These are phyloP conservation scores for Coranthus polyacanthus DNA, from an alignment of 2,797 vertebrate species.

Conservation along the genomic window DNA sequence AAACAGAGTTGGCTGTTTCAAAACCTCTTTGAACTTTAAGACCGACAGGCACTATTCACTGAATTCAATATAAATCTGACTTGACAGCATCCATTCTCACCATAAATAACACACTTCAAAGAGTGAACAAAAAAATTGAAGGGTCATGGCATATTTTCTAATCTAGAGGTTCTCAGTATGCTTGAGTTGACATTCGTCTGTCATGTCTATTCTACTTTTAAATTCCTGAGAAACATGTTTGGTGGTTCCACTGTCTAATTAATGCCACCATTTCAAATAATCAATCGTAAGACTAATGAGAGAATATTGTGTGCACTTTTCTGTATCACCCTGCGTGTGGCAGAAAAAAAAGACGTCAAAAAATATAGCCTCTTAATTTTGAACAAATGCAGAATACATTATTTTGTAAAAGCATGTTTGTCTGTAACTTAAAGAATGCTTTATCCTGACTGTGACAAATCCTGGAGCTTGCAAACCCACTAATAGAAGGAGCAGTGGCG, in stretches of 20 bases:
- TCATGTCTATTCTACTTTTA: constrained; percentile 28
- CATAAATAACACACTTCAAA: constrained; percentile 80
- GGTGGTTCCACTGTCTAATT: constrained; percentile 40
- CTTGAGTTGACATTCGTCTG: constrained; percentile 49
- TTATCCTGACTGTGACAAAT: constrained; percentile 73
- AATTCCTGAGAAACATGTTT: constrained; percentile 29
- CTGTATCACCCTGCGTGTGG: constrained; percentile 20
- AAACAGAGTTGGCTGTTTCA: constrained; percentile 72
- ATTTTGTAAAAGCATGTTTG: constrained; percentile 51
- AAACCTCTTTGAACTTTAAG: constrained; percentile 82
- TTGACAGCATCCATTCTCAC: constrained; percentile 79
- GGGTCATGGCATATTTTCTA: constrained; percentile 60
- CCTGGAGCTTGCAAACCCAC: constrained; percentile 52
- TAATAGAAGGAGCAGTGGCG: constrained; percentile 76
- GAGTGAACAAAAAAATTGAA: constrained; percentile 52
- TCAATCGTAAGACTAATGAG: constrained; percentile 46
- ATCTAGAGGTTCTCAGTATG: constrained; percentile 41
- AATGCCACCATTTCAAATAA: constrained; percentile 50
- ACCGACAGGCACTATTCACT: constrained; percentile 73
- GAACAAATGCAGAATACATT: constrained; percentile 53
- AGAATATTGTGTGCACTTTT: constrained; percentile 26
- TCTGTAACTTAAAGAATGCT: constrained; percentile 61
- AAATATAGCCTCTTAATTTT: constrained; percentile 37
- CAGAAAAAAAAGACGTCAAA: constrained; percentile 30
- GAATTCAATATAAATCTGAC: constrained; percentile 76